phyloP scores from a whole-genome alignment of 1,140 invertebrate species.

The Caenorhabditis remanei region DNA sequence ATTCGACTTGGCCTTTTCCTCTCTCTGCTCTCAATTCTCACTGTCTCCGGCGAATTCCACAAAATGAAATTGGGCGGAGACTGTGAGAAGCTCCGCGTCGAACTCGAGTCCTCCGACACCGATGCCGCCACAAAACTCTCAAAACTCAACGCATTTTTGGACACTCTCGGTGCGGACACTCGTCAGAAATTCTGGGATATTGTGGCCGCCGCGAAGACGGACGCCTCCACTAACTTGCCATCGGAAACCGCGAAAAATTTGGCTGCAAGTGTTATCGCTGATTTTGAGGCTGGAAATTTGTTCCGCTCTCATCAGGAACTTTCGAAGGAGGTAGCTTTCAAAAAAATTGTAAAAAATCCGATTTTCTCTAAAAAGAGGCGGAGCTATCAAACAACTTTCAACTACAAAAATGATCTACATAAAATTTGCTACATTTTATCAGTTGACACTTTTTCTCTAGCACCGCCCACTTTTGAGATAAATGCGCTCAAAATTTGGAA shows the following conservation, averaged over 20 bases:
- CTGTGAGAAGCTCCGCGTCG: not conserved
- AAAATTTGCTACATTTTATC: no score
- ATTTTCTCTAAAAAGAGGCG: no score
- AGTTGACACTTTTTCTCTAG: no score
- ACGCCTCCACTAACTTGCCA: not conserved
- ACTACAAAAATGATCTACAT: not conserved
- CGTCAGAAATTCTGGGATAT: conserved; percentile 44
- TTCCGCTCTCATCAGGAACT: not conserved
- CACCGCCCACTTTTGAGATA: no score
- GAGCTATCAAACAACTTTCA: no score
- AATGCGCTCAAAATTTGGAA: no score
- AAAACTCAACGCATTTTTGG: conserved; percentile 19
- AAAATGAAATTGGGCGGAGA: conserved; percentile 23
- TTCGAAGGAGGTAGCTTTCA: not conserved
- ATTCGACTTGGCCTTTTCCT: not conserved
- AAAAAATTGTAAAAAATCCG: not conserved
- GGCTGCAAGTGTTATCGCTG: not conserved
- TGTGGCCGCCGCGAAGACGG: conserved; percentile 6
- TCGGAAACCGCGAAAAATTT: not conserved
- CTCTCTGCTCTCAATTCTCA: not conserved
- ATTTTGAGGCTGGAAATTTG: conserved; percentile 21
- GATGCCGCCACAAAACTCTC: not conserved
- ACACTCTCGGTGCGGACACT: not conserved
- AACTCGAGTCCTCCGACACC: conserved; percentile 1
- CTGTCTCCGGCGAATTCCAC: not conserved